phyloP scores from a whole-genome alignment of 2,797 vertebrate genomes.

The Jordanella pulchra region DNA sequence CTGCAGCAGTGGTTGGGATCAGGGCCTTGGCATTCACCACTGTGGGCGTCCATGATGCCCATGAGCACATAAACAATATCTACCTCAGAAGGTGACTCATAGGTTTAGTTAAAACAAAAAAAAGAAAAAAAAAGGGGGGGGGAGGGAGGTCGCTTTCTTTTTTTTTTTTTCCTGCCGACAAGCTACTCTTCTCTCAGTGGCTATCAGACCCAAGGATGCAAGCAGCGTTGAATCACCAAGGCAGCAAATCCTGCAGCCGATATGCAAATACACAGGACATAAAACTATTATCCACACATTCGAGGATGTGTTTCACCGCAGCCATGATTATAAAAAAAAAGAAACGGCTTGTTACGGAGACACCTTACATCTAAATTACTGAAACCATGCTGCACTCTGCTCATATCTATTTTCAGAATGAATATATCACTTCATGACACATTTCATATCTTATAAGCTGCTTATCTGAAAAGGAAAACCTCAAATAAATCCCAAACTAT shows the following conservation, averaged over 20 bases:
- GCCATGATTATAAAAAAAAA: too few relatives aligned
- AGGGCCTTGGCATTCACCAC: conserved; percentile 29
- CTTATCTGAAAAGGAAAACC: neutral
- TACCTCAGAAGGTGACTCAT: conserved; percentile 47
- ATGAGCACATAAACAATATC: conserved; percentile 2
- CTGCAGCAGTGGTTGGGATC: conserved; percentile 28
- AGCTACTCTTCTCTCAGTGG: conserved; percentile 2
- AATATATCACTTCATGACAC: neutral
- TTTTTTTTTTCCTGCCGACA: neutral
- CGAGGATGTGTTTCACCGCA: too few relatives aligned
- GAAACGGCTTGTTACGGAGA: too few relatives aligned
- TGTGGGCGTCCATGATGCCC: conserved; percentile 19
- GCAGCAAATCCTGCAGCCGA: neutral
- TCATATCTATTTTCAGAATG: too few relatives aligned
- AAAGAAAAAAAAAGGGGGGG: too few relatives aligned
- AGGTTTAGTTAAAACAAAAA: conserved; percentile 6
- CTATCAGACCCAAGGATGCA: neutral
- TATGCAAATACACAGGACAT: neutral
- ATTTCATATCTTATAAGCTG: neutral
- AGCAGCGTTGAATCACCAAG: conserved; percentile 1
- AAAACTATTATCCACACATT: too few relatives aligned
- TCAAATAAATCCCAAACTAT: neutral
- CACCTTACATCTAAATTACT: too few relatives aligned
- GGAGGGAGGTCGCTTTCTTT: too few relatives aligned
- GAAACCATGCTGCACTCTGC: too few relatives aligned